Percentiles rank a stretch among this genome's conserved stretches.
These are phyloP conservation scores for Exephanes ischioxanthus DNA, from an alignment of 2,888 invertebrate species.

Conservation along the genomic window DNA sequence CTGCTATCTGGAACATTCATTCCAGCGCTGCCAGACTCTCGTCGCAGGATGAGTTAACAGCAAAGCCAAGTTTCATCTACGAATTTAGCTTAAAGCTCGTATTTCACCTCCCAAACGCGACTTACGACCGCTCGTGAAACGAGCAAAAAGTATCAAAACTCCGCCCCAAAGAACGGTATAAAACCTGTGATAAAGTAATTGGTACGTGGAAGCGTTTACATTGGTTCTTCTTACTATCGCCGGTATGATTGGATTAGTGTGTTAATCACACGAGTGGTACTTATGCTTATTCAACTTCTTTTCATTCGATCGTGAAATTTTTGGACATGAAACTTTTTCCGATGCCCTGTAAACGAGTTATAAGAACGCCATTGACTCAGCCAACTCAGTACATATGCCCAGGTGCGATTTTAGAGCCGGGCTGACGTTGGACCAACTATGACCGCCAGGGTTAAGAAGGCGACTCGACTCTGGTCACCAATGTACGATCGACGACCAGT, in stretches of 20 bases:
- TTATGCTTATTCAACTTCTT: neutral
- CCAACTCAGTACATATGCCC: no score
- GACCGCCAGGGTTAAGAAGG: no score
- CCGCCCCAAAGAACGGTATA: constrained; percentile 1
- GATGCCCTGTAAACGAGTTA: neutral
- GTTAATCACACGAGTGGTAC: constrained; percentile 6
- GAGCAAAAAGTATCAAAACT: constrained; percentile 9
- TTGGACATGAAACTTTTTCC: neutral
- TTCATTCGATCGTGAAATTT: neutral
- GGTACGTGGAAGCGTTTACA: constrained; percentile 2
- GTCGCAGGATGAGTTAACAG: neutral
- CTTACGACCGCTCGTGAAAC: constrained; percentile 16
- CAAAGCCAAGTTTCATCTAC: constrained; percentile 2
- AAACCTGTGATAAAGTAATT: constrained; percentile 36
- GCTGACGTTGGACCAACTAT: no score
- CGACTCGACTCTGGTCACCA: no score
- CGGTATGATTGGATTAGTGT: constrained; percentile 16
- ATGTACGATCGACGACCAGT: no score
- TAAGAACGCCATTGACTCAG: neutral
- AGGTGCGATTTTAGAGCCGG: no score
- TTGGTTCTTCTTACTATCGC: constrained; percentile 12
- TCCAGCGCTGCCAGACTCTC: neutral
- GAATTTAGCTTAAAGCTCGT: constrained; percentile 1
- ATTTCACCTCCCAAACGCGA: neutral
- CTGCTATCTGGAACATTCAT: neutral